These are phyloP conservation scores for Emydocephalus ijimae DNA, from an alignment of 2,113 vertebrate genomes.

Conservation along the genomic window DNA sequence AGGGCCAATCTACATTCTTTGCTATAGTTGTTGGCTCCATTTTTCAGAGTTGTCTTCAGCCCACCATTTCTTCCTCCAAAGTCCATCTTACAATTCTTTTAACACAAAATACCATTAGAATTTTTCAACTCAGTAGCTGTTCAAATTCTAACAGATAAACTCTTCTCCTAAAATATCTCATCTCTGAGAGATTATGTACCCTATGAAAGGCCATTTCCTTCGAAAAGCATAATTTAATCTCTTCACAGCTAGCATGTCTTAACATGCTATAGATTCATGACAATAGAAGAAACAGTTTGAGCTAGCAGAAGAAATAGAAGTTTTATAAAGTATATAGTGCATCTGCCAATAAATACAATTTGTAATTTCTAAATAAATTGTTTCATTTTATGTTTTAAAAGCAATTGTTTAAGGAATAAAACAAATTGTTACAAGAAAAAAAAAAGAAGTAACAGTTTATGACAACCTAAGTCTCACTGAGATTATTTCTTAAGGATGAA, in stretches of 20 bases:
- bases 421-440: neutral
- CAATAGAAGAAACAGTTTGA: neutral
- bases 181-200: neutral
- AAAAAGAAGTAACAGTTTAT: neutral
- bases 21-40: neutral
- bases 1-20: neutral
- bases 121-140: neutral
- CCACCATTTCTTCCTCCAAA: neutral
- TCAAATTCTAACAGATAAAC: neutral
- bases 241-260: neutral
- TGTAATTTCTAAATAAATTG: neutral
- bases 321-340: neutral
- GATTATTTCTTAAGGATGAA: neutral
- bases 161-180: neutral
- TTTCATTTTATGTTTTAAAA: neutral
- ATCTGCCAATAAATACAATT: neutral
- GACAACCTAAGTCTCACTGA: neutral
- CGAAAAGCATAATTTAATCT: neutral
- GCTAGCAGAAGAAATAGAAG: neutral
- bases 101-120: neutral
- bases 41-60: neutral
- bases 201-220: neutral
- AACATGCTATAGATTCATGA: neutral
- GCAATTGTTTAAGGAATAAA: neutral
- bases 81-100: neutral